phyloP scores from a whole-genome alignment of 2,888 invertebrate genomes.

The Morinoia aosen region DNA sequence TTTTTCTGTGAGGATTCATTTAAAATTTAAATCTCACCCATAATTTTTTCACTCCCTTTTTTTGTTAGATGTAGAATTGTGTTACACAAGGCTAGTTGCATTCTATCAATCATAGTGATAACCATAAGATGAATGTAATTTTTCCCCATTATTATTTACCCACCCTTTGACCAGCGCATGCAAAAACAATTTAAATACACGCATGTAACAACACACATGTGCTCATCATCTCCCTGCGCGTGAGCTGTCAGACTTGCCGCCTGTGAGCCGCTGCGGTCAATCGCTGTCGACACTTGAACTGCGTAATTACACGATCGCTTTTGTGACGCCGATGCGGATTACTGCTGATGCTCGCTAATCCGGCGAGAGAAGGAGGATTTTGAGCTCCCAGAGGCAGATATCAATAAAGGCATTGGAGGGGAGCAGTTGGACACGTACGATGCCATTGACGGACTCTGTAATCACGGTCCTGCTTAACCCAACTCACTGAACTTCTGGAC shows the following conservation, averaged over 20 bases:
- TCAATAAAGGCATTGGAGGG: slow-evolving; percentile 20
- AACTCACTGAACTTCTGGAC: not conserved
- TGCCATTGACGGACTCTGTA: not conserved
- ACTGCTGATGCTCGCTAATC: slow-evolving; percentile 40
- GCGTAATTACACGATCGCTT: slow-evolving; percentile 45
- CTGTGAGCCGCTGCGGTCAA: slow-evolving; percentile 14
- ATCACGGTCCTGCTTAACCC: not conserved
- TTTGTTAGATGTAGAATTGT: not conserved
- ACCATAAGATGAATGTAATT: not conserved
- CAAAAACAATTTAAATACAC: not conserved
- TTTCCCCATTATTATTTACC: not conserved
- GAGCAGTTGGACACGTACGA: not conserved
- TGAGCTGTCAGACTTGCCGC: not conserved
- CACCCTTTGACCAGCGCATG: not conserved
- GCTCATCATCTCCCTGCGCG: not conserved
- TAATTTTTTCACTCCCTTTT: not conserved
- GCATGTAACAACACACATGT: not conserved
- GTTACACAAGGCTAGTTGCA: not conserved
- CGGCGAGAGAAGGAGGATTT: slow-evolving; percentile 33
- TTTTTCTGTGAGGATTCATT: not conserved
- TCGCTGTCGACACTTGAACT: slow-evolving; percentile 14
- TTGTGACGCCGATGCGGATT: slow-evolving; percentile 31
- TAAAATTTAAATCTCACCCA: not conserved
- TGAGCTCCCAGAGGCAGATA: slow-evolving; percentile 15
- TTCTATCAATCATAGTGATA: not conserved